Conservation (phyloP, 2,113 vertebrate species). For the Rostratula benghalensis region DNA sequence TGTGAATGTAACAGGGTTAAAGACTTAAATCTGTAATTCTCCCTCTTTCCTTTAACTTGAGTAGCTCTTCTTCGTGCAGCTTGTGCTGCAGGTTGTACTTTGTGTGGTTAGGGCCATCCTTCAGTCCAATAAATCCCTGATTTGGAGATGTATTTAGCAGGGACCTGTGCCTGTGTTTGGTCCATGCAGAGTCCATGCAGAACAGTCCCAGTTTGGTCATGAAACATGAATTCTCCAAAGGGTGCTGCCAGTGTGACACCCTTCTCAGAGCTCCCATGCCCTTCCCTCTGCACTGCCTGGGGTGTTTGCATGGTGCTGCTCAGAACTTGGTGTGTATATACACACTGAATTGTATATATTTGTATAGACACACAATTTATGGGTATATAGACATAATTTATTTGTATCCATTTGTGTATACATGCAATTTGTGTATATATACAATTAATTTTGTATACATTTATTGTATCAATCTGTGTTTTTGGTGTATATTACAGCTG, state of each 20-base stretch:
- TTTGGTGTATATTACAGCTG: too few species aligned
- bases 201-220: background rate
- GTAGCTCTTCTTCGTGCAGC: background rate
- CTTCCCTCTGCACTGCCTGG: too few species aligned
- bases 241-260: background rate
- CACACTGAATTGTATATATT: too few species aligned
- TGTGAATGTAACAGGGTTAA: background rate
- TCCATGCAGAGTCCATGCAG: too few species aligned
- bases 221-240: background rate
- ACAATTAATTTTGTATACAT: too few species aligned
- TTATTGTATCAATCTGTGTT: too few species aligned
- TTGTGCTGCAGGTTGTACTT: background rate
- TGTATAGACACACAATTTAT: too few species aligned
- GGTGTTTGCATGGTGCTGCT: rapidly evolving
- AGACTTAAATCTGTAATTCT: background rate
- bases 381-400: too few species aligned
- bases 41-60: background rate
- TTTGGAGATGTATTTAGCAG: background rate
- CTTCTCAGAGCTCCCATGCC: background rate
- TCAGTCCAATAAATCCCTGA: background rate
- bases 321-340: too few species aligned
- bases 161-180: background rate
- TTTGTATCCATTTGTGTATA: too few species aligned
- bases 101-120: too few species aligned
- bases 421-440: too few species aligned